phyloP scores from a whole-genome alignment of 2,113 vertebrate species.

The Thalassarche chlororhynchos region DNA sequence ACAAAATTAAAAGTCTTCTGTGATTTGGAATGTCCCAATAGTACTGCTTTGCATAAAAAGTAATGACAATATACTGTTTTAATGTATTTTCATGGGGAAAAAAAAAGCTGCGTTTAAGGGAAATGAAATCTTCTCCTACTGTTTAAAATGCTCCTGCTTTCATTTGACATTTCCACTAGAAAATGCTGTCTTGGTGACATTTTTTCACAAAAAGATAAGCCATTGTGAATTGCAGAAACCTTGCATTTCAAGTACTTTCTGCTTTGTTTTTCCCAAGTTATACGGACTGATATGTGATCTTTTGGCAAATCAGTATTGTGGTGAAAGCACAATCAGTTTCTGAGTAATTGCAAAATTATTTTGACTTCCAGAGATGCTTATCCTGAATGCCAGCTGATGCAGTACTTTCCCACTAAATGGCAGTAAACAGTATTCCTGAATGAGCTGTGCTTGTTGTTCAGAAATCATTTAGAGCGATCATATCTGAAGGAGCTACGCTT shows the following conservation, averaged over 20 bases:
- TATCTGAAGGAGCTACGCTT: background rate
- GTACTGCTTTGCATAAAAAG: background rate
- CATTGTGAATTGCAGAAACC: background rate
- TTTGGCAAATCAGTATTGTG: background rate
- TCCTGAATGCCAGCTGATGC: conserved; percentile 4
- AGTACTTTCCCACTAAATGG: background rate
- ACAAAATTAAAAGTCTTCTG: background rate
- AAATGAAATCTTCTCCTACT: background rate
- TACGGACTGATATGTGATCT: background rate
- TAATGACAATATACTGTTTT: background rate
- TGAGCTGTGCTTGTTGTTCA: background rate
- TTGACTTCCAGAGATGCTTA: conserved; percentile 25
- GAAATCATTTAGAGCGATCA: background rate
- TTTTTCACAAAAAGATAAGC: background rate
- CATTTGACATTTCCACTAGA: background rate
- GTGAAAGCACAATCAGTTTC: conserved; percentile 12
- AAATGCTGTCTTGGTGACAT: background rate
- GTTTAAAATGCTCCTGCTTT: background rate
- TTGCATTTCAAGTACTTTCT: background rate
- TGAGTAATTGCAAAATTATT: conserved; percentile 36
- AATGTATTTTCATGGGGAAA: background rate
- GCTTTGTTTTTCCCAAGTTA: background rate
- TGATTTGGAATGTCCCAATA: background rate
- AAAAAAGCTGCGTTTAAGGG: background rate
- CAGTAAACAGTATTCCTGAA: background rate